Evolutionary conservation across 2,888 invertebrate genomes (phyloP), one percentile per base, ranked within the genome.

Genomic region (Nomada hirtipes): DNA sequence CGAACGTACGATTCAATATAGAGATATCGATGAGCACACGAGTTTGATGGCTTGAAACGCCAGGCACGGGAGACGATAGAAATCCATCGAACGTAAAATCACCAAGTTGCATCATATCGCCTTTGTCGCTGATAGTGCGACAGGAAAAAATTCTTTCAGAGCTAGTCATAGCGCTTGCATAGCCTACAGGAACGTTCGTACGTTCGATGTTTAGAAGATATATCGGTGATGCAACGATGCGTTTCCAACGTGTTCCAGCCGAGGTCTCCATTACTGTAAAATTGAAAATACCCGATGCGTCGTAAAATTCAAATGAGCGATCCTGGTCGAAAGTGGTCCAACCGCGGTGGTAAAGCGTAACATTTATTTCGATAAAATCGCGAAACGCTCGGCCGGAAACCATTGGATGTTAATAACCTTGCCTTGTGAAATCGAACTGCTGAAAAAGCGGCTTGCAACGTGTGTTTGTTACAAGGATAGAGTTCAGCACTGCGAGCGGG

Each of bases 221-320:
- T 69, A 70, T 69, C 59, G 59, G 64, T 70, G 79, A 79, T 75
- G 75, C 59, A 79, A 79, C 23, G 64, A 64, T 47, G 20, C 52
- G 47, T 69, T 50, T 4, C 61, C 53, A 42, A 61, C 47, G 50
- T 59, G 65, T 64, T 64, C 44, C 50, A 64, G 11, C 20, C 20
- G 55, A 20, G 63, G 63, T 69, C 52, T 26, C 23, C 23, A 57
- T 73, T 72, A 50, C 64, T 15, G 64, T 72, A 42, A 67, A 67
- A 67, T 73, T 44, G 60, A 55, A 73, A 73, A 77, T 55, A 26
- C 23, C 23, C 20, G 13, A n/a, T 20, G 29, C 70, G 23, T 70
- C 71, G 29, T 76, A 57, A 68, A 68, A 69, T 60, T 68, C 60
- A 29, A 75, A 60, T 29, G 44, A 53, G 52, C 52, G n/a, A 26